Percentiles rank a stretch among this genome's conserved stretches.
Evolutionary conservation across 1,140 invertebrate species (phyloP).

Genomic region (Uloborus diversus): DNA sequence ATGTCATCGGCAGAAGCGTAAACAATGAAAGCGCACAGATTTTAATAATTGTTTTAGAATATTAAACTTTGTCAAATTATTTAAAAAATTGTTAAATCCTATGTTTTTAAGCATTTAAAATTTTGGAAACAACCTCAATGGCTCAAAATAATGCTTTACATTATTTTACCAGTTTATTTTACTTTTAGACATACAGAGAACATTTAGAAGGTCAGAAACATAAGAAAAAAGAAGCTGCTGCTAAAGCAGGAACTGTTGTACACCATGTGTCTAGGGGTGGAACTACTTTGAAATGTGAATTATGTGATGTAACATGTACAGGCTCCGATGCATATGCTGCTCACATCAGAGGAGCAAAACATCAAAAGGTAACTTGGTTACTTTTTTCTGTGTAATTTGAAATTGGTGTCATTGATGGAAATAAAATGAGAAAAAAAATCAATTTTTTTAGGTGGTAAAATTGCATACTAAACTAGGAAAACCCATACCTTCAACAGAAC

Average conservation of each 20-base stretch:
- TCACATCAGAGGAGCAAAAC: conserved; percentile 96
- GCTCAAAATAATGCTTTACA: not conserved
- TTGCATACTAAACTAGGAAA: conserved; percentile 96
- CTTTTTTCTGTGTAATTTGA: not conserved
- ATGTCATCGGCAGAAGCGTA: no score
- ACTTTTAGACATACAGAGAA: conserved; percentile 91
- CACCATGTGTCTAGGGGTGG: conserved; percentile 73
- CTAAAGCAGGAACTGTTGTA: conserved; percentile 75
- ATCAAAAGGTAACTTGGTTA: conserved; percentile 79
- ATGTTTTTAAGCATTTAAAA: no score
- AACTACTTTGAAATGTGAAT: conserved; percentile 69
- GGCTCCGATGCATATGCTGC: conserved; percentile 97
- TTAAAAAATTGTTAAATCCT: no score
- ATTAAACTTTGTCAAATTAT: no score
- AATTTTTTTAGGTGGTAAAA: conserved; percentile 79
- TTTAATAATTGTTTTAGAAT: no score
- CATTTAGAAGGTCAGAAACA: conserved; percentile 98
- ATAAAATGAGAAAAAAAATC: not conserved
- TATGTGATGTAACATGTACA: conserved; percentile 98
- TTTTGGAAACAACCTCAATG: no score
- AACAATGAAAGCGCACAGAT: no score
- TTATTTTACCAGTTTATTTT: conserved; percentile 39
- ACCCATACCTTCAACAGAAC: conserved; percentile 93
- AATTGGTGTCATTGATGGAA: not conserved
- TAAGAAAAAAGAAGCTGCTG: conserved; percentile 95